phyloP scores from a whole-genome alignment of 2,797 vertebrate genomes.

The Enteromius paludinosus region DNA sequence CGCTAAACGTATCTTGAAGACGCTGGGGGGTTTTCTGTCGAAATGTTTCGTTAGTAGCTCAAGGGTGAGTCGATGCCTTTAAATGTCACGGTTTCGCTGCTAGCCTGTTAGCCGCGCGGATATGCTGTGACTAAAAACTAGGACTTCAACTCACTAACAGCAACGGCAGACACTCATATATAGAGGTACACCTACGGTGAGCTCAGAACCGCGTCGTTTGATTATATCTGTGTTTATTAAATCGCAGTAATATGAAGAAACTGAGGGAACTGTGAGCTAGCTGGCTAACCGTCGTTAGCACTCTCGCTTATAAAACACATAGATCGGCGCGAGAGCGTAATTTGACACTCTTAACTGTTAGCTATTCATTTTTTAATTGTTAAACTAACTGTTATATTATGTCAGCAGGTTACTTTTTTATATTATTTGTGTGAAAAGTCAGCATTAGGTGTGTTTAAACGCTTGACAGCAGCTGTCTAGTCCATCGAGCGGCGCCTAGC shows the following conservation, averaged over 20 bases:
- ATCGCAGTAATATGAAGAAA: not conserved
- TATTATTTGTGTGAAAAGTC: not conserved
- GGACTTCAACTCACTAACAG: not conserved
- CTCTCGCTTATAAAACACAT: not conserved
- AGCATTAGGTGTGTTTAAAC: not conserved
- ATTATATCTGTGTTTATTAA: not conserved
- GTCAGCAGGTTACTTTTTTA: not conserved
- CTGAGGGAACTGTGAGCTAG: not conserved
- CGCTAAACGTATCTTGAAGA: not conserved
- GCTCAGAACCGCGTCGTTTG: not conserved
- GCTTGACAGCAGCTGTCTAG: not conserved
- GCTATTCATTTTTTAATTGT: not conserved
- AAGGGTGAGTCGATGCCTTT: constrained; percentile 34
- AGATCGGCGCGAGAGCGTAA: not conserved
- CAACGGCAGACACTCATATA: not conserved
- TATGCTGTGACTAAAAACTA: constrained; percentile 25
- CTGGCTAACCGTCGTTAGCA: constrained; percentile 25
- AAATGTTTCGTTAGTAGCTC: not conserved
- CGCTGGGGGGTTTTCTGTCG: not conserved
- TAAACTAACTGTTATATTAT: not conserved
- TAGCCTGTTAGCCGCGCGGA: constrained; percentile 30
- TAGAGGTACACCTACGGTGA: not conserved
- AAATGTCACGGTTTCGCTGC: constrained; percentile 43
- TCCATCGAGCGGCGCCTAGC: not conserved
- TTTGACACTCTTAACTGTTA: no score